A percentile compares a stretch with the other conserved stretches of the same genome.
Evolutionary conservation across 2,113 vertebrate species (phyloP).

Genomic region (Gambusia holbrooki): DNA sequence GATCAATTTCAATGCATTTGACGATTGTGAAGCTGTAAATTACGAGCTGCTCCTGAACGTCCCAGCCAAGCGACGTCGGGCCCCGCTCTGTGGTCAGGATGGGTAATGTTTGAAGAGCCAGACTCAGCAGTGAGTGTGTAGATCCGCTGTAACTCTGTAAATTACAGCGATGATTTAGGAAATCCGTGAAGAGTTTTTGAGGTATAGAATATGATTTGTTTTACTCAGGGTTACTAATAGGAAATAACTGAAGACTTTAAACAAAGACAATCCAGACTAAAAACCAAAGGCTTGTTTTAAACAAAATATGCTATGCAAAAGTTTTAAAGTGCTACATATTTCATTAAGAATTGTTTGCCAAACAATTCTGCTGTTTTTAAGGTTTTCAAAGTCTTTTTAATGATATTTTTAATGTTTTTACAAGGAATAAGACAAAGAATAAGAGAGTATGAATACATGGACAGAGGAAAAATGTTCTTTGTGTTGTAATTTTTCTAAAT

Average conservation of each 20-base stretch:
- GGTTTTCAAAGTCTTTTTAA: too few relatives aligned
- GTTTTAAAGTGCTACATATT: too few relatives aligned
- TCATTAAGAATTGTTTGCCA: too few relatives aligned
- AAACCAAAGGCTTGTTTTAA: too few relatives aligned
- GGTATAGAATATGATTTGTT: not conserved
- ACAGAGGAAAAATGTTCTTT: too few relatives aligned
- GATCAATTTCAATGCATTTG: too few relatives aligned
- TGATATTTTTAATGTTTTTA: too few relatives aligned
- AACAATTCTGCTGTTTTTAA: too few relatives aligned
- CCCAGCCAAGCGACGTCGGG: slow-evolving; percentile 10
- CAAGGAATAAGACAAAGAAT: too few relatives aligned
- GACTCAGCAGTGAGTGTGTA: not conserved
- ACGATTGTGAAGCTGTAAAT: not conserved
- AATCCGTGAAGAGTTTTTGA: not conserved
- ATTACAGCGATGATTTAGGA: not conserved
- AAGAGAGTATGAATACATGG: too few relatives aligned
- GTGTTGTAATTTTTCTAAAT: too few relatives aligned
- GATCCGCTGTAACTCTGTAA: not conserved
- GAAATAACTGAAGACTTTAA: slow-evolving; percentile 18
- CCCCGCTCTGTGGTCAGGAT: slow-evolving; percentile 43
- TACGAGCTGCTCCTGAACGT: slow-evolving; percentile 32
- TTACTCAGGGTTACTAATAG: slow-evolving; percentile 10
- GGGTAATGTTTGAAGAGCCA: slow-evolving; percentile 56
- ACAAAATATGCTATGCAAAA: too few relatives aligned
- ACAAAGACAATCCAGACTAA: not conserved